Conservation (phyloP, 2,797 vertebrate genomes). For the Scarus forsteni region DNA sequence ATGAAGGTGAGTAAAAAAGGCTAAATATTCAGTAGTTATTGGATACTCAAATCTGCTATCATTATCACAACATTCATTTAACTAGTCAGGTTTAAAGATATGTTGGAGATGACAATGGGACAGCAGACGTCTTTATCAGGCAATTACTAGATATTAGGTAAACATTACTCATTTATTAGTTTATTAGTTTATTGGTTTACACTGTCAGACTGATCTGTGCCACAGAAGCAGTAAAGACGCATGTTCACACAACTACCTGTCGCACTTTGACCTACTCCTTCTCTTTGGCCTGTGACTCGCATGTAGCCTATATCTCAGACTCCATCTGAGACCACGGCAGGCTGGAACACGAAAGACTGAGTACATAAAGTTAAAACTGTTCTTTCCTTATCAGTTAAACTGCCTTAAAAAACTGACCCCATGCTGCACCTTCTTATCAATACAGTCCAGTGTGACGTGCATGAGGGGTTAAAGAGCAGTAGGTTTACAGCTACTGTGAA, state of each 20-base stretch:
- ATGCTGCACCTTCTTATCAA: conserved; percentile 53
- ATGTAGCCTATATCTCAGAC: conserved; percentile 26
- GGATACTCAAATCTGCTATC: too few species aligned
- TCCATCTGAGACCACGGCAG: conserved; percentile 7
- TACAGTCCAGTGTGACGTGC: conserved; percentile 30
- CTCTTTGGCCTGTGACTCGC: not conserved
- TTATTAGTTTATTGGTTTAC: not conserved
- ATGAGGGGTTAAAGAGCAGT: conserved; percentile 39
- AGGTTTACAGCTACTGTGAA: conserved; percentile 7
- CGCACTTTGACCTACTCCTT: conserved; percentile 53
- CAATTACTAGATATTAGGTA: not conserved
- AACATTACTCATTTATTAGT: not conserved
- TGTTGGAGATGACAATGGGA: too few species aligned
- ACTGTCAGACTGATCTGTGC: conserved; percentile 7
- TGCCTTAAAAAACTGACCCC: conserved; percentile 14
- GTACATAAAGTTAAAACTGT: conserved; percentile 16
- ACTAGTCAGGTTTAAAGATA: too few species aligned
- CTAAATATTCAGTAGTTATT: too few species aligned
- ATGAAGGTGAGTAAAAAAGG: too few species aligned
- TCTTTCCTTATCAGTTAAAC: conserved; percentile 53
- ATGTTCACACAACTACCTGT: not conserved
- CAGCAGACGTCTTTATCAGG: too few species aligned
- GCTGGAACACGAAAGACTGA: conserved; percentile 10
- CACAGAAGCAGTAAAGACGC: not conserved
- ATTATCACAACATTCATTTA: too few species aligned